These are phyloP conservation scores for Ptychodera flava DNA, from an alignment of 35 echinoderm and acorn worm genomes.

Conservation along the genomic window DNA sequence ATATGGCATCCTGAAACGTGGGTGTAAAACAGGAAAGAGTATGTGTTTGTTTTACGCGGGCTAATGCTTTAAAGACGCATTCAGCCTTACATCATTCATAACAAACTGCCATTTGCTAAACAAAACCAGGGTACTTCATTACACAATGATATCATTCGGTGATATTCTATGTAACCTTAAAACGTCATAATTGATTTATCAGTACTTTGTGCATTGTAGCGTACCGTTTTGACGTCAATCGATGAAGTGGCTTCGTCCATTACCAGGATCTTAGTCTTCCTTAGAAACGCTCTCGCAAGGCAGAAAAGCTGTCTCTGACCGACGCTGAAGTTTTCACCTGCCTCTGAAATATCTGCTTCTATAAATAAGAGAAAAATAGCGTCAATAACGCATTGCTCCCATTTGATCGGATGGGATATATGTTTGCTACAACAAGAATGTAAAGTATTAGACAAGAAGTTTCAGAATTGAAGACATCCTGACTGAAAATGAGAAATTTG, in stretches of 20 bases:
- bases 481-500: too few relatives aligned
- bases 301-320: too few relatives aligned
- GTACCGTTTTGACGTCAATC: slow-evolving; percentile 74
- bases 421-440: too few relatives aligned
- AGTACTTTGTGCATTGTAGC: background rate
- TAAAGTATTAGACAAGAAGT: too few relatives aligned
- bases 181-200: background rate
- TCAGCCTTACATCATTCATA: background rate
- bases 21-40: background rate
- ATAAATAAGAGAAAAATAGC: slow-evolving; percentile 7
- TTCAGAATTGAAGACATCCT: too few relatives aligned
- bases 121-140: background rate
- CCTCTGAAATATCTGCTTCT: slow-evolving; percentile 95
- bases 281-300: slow-evolving; percentile 68
- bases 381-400: background rate
- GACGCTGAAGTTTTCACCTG: too few relatives aligned
- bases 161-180: background rate
- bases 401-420: too few relatives aligned
- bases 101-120: background rate
- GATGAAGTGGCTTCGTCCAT: slow-evolving; percentile 83
- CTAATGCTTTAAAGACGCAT: background rate
- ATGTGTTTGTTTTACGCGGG: too few relatives aligned
- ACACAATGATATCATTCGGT: background rate
- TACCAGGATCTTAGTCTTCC: slow-evolving; percentile 81
- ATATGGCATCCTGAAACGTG: slow-evolving; percentile 60